phyloP scores from a whole-genome alignment of 2,113 vertebrate species.

The Microcebus jonahi region DNA sequence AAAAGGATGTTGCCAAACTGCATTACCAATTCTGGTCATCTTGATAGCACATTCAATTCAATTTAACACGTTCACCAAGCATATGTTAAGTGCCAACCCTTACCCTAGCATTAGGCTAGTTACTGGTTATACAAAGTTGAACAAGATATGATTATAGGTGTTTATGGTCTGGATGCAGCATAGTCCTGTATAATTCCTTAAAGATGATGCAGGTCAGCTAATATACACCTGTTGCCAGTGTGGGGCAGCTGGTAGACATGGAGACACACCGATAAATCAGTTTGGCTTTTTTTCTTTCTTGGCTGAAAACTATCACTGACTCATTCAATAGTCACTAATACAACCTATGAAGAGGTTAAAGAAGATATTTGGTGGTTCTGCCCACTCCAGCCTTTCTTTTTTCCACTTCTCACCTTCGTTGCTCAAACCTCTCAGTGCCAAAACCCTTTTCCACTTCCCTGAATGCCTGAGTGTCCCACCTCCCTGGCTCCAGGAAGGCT shows the following conservation, averaged over 20 bases:
- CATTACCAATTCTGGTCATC: background rate
- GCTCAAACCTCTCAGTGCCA: background rate
- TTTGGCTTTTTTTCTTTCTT: conserved; percentile 63
- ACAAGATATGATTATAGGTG: background rate
- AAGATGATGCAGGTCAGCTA: background rate
- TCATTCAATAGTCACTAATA: conserved; percentile 69
- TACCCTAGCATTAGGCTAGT: background rate
- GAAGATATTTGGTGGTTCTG: conserved; percentile 41
- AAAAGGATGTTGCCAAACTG: background rate
- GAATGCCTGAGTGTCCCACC: background rate
- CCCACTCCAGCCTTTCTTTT: background rate
- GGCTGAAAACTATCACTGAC: conserved; percentile 66
- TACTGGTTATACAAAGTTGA: background rate
- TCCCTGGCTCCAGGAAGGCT: conserved; percentile 54
- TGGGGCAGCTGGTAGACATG: background rate
- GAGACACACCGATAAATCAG: conserved; percentile 63
- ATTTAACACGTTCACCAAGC: background rate
- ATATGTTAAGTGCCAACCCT: background rate
- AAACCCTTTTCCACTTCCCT: background rate
- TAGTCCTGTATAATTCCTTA: background rate
- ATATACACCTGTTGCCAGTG: conserved; percentile 50
- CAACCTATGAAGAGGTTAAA: conserved; percentile 30
- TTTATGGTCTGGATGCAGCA: background rate
- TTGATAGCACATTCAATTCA: background rate
- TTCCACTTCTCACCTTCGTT: background rate